Evolutionary conservation across 2,888 invertebrate genomes (phyloP).

Genomic region (Lasius fuliginosus): DNA sequence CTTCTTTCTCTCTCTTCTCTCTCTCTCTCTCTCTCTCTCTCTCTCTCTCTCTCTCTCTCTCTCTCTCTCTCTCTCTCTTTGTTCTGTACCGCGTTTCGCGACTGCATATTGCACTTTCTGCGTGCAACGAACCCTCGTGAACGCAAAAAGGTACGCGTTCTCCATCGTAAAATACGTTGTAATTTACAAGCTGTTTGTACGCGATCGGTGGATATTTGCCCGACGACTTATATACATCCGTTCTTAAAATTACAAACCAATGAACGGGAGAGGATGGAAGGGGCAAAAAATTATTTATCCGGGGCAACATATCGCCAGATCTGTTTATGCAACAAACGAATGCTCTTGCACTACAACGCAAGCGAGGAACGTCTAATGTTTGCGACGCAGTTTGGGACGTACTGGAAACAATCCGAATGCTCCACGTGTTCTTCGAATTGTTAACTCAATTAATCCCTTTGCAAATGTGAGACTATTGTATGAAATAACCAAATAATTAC

Average conservation of each 20-base stretch:
- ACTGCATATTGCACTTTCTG: not conserved
- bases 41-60: conserved; percentile 22
- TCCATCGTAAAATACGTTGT: conserved; percentile 10
- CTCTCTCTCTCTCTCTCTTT: conserved; percentile 7
- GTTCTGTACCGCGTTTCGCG: not conserved
- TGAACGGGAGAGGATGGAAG: not conserved
- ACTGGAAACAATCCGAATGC: conserved; percentile 10
- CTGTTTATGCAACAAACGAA: conserved; percentile 35
- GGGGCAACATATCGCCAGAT: conserved; percentile 6
- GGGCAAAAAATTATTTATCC: conserved; percentile 38
- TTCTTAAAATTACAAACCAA: conserved; percentile 35
- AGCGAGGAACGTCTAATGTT: not conserved
- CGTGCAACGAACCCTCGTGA: conserved; percentile 65
- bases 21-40: not conserved
- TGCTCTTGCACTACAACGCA: not conserved
- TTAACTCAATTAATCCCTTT: conserved; percentile 27
- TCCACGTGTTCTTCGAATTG: conserved; percentile 18
- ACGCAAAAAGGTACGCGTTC: conserved; percentile 39
- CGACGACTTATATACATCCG: conserved; percentile 33
- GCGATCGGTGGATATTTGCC: conserved; percentile 33
- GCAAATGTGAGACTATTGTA: not conserved
- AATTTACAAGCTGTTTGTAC: conserved; percentile 29
- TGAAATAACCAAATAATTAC: not conserved
- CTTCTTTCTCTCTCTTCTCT: conserved; percentile 3
- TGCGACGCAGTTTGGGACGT: not conserved